Evolutionary conservation across 2,113 vertebrate species (phyloP), one percentile per base, ranked within the genome.

Genomic region (Forbesichthys papilliferus): DNA sequence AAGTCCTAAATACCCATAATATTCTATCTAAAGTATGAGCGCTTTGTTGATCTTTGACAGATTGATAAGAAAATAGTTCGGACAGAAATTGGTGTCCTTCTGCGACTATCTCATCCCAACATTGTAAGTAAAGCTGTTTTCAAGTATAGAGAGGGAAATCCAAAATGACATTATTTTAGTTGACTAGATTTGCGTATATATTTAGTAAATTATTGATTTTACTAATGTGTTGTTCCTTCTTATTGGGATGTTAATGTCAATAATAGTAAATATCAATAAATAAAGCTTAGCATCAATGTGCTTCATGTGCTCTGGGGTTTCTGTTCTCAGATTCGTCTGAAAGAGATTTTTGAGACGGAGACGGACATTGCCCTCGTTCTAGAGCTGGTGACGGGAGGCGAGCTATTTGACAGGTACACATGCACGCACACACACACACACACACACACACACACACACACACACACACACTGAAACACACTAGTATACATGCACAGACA

Each of bases 21-120:
- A 14, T 0, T 20, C 11, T 3, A 60, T 9, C 52, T 51, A 12
- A 12, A 13, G 6, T 16, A 13, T 36, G 61, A 3, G 52, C 52
- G 9, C 36, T 51, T 51, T 11, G 34, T 68, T 59, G 58, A 74
- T 63, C 20, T 72, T 8, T 80, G 79, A 57, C 81, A 96, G 95
- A 95, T 96, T 0, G 95, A 96, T 83, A 95, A 94, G 75, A 96
- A 96, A 87, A 96, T 95, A 0, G 95, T 95, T 55, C 90, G 95
- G 49, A 96, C 95, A 0, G 95, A 96, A 84, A 95, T 96, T 0
- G 95, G 95, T 16, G 94, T 96, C 66, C 82, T 96, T 85, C 84
- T 96, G 78, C 88, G 94, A 18, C 94, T 96, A 2, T 95, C 94
- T 0, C 95, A 96, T 75, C 95, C 95, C 10, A 95, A 96, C 73